A percentile compares a stretch with the other conserved stretches of the same genome.
Evolutionary conservation across 2,888 invertebrate species (phyloP).

Genomic region (Geotrupes spiniger): DNA sequence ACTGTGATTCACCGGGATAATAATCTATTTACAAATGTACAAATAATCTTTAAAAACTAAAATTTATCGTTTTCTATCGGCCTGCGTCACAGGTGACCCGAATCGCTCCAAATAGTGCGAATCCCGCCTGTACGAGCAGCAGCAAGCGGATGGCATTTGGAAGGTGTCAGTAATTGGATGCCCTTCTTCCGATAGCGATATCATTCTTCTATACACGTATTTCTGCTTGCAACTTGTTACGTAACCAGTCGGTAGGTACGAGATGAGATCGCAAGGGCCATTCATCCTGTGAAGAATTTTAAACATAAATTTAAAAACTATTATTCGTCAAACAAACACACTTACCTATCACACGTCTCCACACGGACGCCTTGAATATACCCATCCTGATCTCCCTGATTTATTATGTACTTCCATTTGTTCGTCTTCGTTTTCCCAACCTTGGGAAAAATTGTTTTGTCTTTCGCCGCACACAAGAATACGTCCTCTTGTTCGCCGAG

Average conservation of each 20-base stretch:
- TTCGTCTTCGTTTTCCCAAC: conserved; percentile 59
- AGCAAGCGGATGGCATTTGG: conserved; percentile 72
- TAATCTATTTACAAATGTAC: no score
- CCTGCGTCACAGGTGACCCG: conserved; percentile 8
- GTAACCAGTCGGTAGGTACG: conserved; percentile 51
- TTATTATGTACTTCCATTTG: conserved; percentile 68
- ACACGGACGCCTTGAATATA: conserved; percentile 68
- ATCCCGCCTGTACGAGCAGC: conserved; percentile 54
- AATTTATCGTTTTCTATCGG: no score
- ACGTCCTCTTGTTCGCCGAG: conserved; percentile 35
- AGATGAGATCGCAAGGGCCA: conserved; percentile 51
- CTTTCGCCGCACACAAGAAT: conserved; percentile 41
- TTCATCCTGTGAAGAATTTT: conserved; percentile 48
- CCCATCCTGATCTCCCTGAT: conserved; percentile 57
- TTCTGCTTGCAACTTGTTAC: conserved; percentile 58
- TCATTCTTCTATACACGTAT: conserved; percentile 55
- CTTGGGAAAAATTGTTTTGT: conserved; percentile 61
- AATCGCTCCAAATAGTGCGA: conserved; percentile 28
- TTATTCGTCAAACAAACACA: conserved; percentile 32
- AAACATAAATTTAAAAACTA: neutral
- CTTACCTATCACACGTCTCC: conserved; percentile 69
- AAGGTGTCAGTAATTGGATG: conserved; percentile 54
- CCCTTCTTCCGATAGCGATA: conserved; percentile 54
- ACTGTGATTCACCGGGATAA: no score
- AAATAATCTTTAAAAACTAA: no score